Evolutionary conservation across 2,797 vertebrate genomes (phyloP), one percentile per base, ranked within the genome.

Genomic region (Tinamus major): DNA sequence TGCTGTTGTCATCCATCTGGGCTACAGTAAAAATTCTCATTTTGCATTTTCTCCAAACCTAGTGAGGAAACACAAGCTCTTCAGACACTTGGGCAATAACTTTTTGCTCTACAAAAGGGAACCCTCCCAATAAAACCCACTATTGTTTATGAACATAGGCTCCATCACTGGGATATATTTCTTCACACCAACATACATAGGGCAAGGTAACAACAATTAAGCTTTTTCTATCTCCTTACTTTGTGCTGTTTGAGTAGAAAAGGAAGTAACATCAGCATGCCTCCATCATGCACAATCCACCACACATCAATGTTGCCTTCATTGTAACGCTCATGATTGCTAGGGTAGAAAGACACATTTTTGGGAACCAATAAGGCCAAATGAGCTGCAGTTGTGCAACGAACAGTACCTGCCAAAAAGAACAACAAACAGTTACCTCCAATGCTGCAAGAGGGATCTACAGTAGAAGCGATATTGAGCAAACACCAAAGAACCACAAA

Each of bases 211-310:
- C 39, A 21, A 55, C 42, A 46, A 79, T 21, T 41, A 21, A 10
- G 48, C 51, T 83, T 27, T 29, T 55, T 20, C 39, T 9, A 68
- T 53, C 31, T 88, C 77, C 95, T 92, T 95, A 99, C 99, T 98
- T 99, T 99, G 96, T 99, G 99, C 84, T 99, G 99, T 96, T 99
- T 99, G 78, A 99, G 98, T 70, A 99, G 98, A 94, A 99, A 99
- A 61, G 99, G 99, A 93, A 99, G 97, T 61, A 99, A 98, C 99
- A 99, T 99, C 53, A 99, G 97, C 99, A 99, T 99, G 95, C 99
- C 99, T 11, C 99, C 99, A 13, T 99, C 99, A 0, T 99, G 99
- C 63, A 99, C 99, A 13, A 99, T 99, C 99, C 99, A 99, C 99
- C 99, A 99, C 91, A 99, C 98, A 0, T 99, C 99, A 10, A 99